These are phyloP conservation scores for Spinus pinus DNA, from an alignment of 2,797 vertebrate species.

Conservation along the genomic window DNA sequence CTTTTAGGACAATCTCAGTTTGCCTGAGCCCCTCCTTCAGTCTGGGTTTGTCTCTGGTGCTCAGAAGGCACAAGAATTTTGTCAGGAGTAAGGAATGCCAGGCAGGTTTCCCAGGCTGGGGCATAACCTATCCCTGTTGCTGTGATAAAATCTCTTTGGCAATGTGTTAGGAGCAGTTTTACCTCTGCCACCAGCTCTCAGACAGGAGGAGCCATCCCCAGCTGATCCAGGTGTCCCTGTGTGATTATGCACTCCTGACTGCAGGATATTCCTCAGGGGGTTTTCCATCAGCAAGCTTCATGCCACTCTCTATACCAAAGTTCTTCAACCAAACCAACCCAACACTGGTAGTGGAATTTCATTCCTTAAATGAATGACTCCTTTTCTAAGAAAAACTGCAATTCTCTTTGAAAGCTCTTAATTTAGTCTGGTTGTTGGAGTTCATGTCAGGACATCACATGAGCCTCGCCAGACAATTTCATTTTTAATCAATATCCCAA, in stretches of 20 bases:
- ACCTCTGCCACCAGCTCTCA: neutral
- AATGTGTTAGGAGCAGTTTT: neutral
- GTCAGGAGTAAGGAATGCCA: neutral
- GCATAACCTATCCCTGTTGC: neutral
- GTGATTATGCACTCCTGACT: neutral
- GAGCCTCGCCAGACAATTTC: neutral
- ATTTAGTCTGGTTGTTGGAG: neutral
- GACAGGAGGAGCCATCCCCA: too few relatives aligned
- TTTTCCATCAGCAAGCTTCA: neutral
- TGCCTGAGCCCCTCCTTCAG: neutral
- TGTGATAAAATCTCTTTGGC: neutral
- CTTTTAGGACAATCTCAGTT: too few relatives aligned
- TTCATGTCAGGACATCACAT: neutral
- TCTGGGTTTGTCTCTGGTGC: neutral
- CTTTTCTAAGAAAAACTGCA: neutral
- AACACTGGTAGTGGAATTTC: neutral
- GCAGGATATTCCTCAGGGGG: neutral
- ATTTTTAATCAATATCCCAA: neutral
- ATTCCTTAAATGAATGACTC: neutral
- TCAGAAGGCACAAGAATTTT: neutral
- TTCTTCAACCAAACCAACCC: neutral
- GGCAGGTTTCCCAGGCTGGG: neutral
- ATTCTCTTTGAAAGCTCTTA: neutral
- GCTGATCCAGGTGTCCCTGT: neutral
- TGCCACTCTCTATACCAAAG: neutral